Base-by-base conservation (phyloP, 2,797 vertebrate species). In the Myotis findleyi region DNA sequence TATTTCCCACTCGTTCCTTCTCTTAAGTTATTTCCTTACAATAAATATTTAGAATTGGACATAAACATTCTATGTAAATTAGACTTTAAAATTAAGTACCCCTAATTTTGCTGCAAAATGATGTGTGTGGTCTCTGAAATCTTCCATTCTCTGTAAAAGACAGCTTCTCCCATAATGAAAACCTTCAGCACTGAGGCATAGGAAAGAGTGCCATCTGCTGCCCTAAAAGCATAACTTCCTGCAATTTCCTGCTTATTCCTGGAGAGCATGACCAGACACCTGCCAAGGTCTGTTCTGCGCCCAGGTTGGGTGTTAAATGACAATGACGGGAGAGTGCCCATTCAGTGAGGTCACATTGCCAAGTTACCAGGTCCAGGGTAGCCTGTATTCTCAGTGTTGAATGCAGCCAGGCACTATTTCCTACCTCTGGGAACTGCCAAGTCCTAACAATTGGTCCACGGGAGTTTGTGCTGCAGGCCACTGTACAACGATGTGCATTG, bases 181-280 rank as follows among this genome's bases (percentile, higher is more conserved):
- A 49, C 12, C 7, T 76, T 79, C 27, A 33, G 8, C 27, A 8
- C 14, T 53, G n/a, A 80, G 7, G 21, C 1, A 3, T 11, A 66
- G 80, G 36, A 33, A 6, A 96, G 73, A 77, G 71, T 72, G 89
- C 94, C 95, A 93, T 87, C 96, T 97, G 93, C 82, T 97, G 96
- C 81, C 9, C 41, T 89, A 68, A 69, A 83, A 92, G 73, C 10
- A 36, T 71, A 23, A 55, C 69, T 94, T 93, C 14, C 33, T 69
- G 44, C 38, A 75, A 51, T 92, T 86, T 87, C n/a, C 64, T 47
- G 9, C 66, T 68, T 82, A 41, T 80, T 89, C 49, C 57, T 7
- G 21, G 75, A 82, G 25, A 76, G 10, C 1, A 21, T 41, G 44
- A 51, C 1, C 25, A 41, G 38, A 41, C 85, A 30, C 17, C 6